phyloP scores from a whole-genome alignment of 2,888 invertebrate species.

The Gisinianus flammeolus region DNA sequence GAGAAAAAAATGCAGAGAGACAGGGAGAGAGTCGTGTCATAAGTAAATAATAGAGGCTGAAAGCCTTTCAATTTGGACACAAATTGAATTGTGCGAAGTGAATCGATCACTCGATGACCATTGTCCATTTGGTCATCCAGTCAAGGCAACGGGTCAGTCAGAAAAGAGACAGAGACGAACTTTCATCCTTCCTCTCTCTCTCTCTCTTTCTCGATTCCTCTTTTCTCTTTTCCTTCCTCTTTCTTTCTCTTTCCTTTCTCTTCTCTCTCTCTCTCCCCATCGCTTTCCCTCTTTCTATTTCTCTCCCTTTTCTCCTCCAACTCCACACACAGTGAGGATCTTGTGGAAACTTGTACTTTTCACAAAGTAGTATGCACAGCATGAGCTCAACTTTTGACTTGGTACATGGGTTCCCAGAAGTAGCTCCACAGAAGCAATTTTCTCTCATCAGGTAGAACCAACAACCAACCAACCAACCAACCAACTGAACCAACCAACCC shows the following conservation, averaged over 20 bases:
- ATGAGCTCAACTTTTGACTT: conserved; percentile 36
- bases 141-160: conserved; percentile 13
- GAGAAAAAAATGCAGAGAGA: conserved; percentile 30
- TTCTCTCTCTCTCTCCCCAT: conserved; percentile 3
- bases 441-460: conserved; percentile 35
- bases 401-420: conserved; percentile 32
- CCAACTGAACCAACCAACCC: no score
- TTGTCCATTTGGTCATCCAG: conserved; percentile 38
- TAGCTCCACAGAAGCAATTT: conserved; percentile 20
- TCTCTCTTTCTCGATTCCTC: background rate
- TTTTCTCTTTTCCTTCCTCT: conserved; percentile 12
- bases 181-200: conserved; percentile 9
- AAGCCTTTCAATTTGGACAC: conserved; percentile 57
- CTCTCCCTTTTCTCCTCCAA: background rate
- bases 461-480: no score
- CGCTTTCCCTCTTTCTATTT: background rate
- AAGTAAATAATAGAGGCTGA: conserved; percentile 59
- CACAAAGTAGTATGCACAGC: conserved; percentile 38
- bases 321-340: background rate
- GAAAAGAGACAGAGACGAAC: background rate
- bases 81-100: conserved; percentile 55
- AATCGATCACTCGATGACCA: conserved; percentile 39
- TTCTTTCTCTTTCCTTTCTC: conserved; percentile 16
- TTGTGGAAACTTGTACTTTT: conserved; percentile 34
- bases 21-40: conserved; percentile 47